These are phyloP conservation scores for Adelognathus sp. DNA, from an alignment of 2,888 invertebrate species.

Conservation along the genomic window DNA sequence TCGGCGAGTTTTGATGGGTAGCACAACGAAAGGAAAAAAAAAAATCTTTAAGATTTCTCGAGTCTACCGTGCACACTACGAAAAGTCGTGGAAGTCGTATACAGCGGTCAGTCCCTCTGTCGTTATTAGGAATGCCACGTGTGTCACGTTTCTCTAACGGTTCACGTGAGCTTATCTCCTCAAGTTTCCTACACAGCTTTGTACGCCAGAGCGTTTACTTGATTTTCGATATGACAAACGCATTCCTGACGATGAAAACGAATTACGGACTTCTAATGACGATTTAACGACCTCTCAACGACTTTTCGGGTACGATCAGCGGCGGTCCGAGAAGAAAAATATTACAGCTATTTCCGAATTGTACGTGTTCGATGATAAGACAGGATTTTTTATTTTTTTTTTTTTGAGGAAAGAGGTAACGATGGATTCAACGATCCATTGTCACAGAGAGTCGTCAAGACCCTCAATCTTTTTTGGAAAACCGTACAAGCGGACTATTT, in stretches of 20 bases:
- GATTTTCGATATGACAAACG: slow-evolving; percentile 22
- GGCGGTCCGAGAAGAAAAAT: neutral
- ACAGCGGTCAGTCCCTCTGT: slow-evolving; percentile 49
- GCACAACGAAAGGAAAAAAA: neutral
- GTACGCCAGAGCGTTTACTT: slow-evolving; percentile 11
- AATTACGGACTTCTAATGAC: neutral
- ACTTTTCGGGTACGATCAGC: neutral
- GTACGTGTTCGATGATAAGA: neutral
- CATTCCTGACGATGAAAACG: neutral
- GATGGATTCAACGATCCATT: no score
- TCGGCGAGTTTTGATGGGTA: neutral
- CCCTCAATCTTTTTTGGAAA: no score
- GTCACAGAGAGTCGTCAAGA: no score
- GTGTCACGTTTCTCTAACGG: slow-evolving; percentile 66
- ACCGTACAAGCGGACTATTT: no score
- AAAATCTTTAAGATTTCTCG: slow-evolving; percentile 15
- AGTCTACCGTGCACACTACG: neutral
- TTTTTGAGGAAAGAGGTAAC: no score
- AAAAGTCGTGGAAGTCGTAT: neutral
- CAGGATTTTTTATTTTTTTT: neutral
- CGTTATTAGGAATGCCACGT: slow-evolving; percentile 62
- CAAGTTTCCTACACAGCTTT: slow-evolving; percentile 28
- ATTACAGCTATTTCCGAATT: no score
- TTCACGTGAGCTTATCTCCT: slow-evolving; percentile 46
- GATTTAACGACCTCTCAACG: neutral